These are phyloP conservation scores for Synanthedon andrenaeformis DNA, from an alignment of 2,888 invertebrate genomes.

Conservation along the genomic window DNA sequence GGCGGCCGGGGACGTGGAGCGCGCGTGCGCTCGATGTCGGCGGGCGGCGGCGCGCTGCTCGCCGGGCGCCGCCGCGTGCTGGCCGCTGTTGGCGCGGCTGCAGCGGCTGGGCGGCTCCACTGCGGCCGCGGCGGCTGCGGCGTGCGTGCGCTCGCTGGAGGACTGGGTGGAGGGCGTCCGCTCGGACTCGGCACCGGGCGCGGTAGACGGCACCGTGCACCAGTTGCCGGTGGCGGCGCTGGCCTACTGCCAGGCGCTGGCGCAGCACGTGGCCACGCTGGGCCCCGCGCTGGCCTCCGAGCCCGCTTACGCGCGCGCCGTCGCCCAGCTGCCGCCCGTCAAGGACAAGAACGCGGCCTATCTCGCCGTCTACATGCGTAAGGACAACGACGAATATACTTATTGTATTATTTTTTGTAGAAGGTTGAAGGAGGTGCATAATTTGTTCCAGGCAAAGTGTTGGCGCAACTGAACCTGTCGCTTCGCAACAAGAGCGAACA, in stretches of 20 bases:
- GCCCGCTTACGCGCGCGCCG: slow-evolving; percentile 42
- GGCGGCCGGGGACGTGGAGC: slow-evolving; percentile 16
- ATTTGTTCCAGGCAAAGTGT: slow-evolving; percentile 77
- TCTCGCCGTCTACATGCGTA: slow-evolving; percentile 86
- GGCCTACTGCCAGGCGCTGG: slow-evolving; percentile 89
- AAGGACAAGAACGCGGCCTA: slow-evolving; percentile 64
- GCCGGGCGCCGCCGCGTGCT: slow-evolving; percentile 32
- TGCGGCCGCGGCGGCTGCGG: slow-evolving; percentile 27
- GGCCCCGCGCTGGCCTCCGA: slow-evolving; percentile 45
- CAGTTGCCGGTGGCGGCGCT: slow-evolving; percentile 95
- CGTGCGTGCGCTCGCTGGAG: slow-evolving; percentile 87
- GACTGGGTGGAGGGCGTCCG: slow-evolving; percentile 92
- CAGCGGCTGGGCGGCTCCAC: slow-evolving; percentile 3
- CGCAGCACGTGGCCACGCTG: slow-evolving; percentile 79
- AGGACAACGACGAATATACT: slow-evolving; percentile 10
- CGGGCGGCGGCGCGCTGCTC: slow-evolving; percentile 30
- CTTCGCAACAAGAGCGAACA: slow-evolving; percentile 92
- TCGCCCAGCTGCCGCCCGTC: slow-evolving; percentile 22
- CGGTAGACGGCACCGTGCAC: slow-evolving; percentile 98
- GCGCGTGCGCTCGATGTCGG: slow-evolving; percentile 27
- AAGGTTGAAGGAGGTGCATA: neutral
- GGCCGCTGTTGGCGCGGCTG: slow-evolving; percentile 47
- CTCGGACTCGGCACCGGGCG: slow-evolving; percentile 82
- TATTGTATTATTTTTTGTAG: neutral
- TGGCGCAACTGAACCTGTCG: slow-evolving; percentile 91